phyloP scores from a whole-genome alignment of 2,888 invertebrate genomes.

The Plebejus melissa region DNA sequence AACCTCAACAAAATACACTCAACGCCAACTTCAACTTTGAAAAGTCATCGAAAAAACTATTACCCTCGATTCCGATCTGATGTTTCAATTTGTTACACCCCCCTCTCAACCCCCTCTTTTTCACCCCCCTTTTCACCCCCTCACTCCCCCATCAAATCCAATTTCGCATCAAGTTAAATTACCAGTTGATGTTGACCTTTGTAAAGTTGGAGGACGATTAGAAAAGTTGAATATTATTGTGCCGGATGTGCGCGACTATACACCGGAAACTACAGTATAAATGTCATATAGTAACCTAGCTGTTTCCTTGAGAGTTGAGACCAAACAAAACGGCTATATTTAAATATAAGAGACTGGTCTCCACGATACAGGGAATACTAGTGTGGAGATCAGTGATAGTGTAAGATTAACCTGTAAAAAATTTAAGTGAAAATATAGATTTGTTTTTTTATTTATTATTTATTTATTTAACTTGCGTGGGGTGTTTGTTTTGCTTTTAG shows the following conservation, averaged over 20 bases:
- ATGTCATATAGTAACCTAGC: background rate
- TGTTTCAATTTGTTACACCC: slow-evolving; percentile 38
- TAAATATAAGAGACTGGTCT: too few relatives aligned
- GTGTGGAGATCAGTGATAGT: too few relatives aligned
- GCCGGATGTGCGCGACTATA: background rate
- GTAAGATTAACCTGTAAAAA: too few relatives aligned
- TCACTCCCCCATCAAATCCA: slow-evolving; percentile 35
- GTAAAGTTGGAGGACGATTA: slow-evolving; percentile 29
- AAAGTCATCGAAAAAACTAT: background rate
- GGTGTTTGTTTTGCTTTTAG: too few relatives aligned
- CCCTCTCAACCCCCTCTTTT: slow-evolving; percentile 29
- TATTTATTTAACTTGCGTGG: too few relatives aligned
- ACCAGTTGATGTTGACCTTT: slow-evolving; percentile 37
- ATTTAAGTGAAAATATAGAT: too few relatives aligned
- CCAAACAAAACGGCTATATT: too few relatives aligned
- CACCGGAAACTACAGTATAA: background rate
- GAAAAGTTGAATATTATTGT: slow-evolving; percentile 28
- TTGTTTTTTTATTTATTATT: too few relatives aligned
- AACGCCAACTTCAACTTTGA: background rate
- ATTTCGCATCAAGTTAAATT: slow-evolving; percentile 40
- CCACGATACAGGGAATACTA: too few relatives aligned
- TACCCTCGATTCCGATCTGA: slow-evolving; percentile 16
- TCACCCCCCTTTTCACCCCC: slow-evolving; percentile 31
- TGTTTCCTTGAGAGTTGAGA: background rate
- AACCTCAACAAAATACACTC: background rate